Conservation (phyloP, 2,888 invertebrate genomes). For the Scaptomyza reducta region DNA sequence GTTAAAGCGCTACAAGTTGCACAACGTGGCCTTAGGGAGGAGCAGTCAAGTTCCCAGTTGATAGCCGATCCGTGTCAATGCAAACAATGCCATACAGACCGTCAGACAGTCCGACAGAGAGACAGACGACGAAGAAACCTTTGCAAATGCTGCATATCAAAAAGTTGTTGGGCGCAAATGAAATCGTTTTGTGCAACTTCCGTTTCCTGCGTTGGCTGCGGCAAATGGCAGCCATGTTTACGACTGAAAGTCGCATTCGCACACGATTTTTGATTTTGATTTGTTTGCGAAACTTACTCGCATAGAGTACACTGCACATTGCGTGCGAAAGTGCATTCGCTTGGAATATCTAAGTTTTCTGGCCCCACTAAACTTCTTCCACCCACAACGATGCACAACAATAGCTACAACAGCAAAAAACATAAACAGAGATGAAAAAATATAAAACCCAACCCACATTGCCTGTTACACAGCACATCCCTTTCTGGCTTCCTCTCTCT, state of each 20-base stretch:
- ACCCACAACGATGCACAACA: slow-evolving; percentile 2
- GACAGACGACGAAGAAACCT: slow-evolving; percentile 27
- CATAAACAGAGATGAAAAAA: not conserved
- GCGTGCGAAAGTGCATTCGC: slow-evolving; percentile 71
- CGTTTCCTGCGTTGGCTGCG: slow-evolving; percentile 66
- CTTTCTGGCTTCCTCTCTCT: not conserved
- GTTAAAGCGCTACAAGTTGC: slow-evolving; percentile 64
- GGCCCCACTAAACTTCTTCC: slow-evolving; percentile 52
- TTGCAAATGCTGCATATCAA: slow-evolving; percentile 72
- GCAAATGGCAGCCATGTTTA: slow-evolving; percentile 63
- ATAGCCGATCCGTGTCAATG: slow-evolving; percentile 67
- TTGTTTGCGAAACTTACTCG: slow-evolving; percentile 74
- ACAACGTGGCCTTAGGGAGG: slow-evolving; percentile 28
- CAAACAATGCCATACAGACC: slow-evolving; percentile 55
- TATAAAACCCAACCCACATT: not conserved
- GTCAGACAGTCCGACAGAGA: slow-evolving; percentile 9
- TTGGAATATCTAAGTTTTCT: slow-evolving; percentile 77
- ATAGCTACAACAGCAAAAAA: slow-evolving; percentile 9
- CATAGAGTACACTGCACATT: slow-evolving; percentile 47
- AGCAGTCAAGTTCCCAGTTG: slow-evolving; percentile 56
- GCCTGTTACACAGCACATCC: not conserved
- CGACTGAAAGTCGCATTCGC: slow-evolving; percentile 68
- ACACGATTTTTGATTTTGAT: slow-evolving; percentile 79
- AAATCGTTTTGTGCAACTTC: slow-evolving; percentile 78
- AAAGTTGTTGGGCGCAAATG: slow-evolving; percentile 77